Percentiles rank a stretch among this genome's conserved stretches.
Evolutionary conservation across 2,888 invertebrate species (phyloP).

Genomic region (Tanytarsus gracilentus): DNA sequence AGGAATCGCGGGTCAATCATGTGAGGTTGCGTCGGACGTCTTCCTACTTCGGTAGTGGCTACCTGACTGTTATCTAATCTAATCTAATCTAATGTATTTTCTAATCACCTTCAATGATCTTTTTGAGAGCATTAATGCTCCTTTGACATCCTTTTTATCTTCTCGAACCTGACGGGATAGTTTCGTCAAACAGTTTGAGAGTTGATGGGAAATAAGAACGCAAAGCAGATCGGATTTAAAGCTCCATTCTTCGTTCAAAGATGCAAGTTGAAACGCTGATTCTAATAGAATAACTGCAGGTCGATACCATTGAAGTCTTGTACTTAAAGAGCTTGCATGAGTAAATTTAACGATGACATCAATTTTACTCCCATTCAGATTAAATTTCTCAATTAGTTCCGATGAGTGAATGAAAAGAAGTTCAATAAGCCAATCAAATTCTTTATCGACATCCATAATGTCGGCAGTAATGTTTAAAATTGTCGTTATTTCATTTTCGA

Average conservation of each 20-base stretch:
- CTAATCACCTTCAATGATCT: background rate
- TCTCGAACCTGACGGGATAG: background rate
- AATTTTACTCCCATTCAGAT: background rate
- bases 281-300: background rate
- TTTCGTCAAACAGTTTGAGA: background rate
- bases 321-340: background rate
- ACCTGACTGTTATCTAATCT: no score
- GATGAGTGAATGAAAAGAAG: background rate
- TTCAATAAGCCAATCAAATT: constrained; percentile 2
- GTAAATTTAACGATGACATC: background rate
- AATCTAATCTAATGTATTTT: background rate
- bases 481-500: background rate
- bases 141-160: background rate
- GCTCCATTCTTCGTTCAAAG: background rate
- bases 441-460: background rate
- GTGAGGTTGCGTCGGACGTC: no score
- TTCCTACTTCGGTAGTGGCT: no score
- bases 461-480: background rate
- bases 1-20: no score
- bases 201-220: background rate
- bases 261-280: background rate
- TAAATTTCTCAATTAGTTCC: background rate
- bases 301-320: background rate
- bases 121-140: background rate
- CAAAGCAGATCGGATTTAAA: background rate